These are phyloP conservation scores for Rhagonycha fulva DNA, from an alignment of 2,888 invertebrate species.

Conservation along the genomic window DNA sequence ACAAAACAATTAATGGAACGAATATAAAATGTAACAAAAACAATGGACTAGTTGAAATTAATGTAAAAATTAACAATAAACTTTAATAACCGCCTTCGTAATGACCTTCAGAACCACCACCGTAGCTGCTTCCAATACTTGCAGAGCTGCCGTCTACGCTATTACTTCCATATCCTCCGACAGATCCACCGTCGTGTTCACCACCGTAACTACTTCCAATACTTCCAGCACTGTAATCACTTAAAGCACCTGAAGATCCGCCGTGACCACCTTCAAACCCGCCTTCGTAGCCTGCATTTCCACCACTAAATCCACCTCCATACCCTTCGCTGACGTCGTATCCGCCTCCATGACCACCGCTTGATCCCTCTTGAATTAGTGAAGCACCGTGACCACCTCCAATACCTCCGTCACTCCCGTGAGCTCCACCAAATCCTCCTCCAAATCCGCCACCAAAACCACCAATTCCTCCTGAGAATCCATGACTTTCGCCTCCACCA, in stretches of 20 bases:
- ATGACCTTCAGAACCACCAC: conserved; percentile 36
- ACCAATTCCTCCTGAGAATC: conserved; percentile 38
- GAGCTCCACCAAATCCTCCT: conserved; percentile 32
- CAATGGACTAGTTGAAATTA: neutral
- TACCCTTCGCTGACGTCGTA: conserved; percentile 44
- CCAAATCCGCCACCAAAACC: conserved; percentile 52
- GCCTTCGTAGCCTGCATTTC: conserved; percentile 58
- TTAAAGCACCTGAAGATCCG: conserved; percentile 41
- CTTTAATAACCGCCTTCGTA: conserved; percentile 39
- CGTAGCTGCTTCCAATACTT: conserved; percentile 34
- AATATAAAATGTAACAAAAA: neutral
- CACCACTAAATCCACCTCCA: conserved; percentile 57
- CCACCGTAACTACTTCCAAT: conserved; percentile 36
- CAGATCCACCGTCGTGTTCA: conserved; percentile 31
- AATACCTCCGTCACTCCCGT: conserved; percentile 44
- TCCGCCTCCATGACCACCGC: conserved; percentile 45
- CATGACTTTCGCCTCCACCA: conserved; percentile 35
- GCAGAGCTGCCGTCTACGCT: conserved; percentile 36
- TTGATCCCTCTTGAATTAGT: conserved; percentile 41
- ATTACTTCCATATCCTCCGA: conserved; percentile 35
- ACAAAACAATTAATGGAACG: neutral
- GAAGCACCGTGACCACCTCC: conserved; percentile 46
- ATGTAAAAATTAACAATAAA: neutral
- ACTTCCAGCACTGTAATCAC: conserved; percentile 33
- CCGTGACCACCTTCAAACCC: conserved; percentile 47